These are phyloP conservation scores for Pelusios castaneus DNA, from an alignment of 2,113 vertebrate genomes.

Conservation along the genomic window DNA sequence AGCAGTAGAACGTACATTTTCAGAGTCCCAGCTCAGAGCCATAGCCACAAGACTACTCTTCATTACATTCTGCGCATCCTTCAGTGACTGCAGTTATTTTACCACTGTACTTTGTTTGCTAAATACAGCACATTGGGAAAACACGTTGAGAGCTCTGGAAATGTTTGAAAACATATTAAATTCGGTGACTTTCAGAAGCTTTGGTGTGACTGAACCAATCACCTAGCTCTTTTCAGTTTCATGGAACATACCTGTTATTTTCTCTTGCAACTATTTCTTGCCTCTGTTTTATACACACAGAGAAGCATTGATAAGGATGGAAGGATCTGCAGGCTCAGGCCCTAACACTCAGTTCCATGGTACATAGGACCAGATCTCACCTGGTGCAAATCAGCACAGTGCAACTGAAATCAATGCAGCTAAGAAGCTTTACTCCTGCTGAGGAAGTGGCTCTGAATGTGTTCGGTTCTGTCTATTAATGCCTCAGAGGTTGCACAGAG, in stretches of 20 bases:
- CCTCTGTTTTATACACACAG: not conserved
- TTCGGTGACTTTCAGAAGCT: not conserved
- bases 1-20: not conserved
- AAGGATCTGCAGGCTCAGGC: not conserved
- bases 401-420: constrained; percentile 18
- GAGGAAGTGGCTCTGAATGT: not conserved
- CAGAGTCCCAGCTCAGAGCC: not conserved
- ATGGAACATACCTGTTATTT: not conserved
- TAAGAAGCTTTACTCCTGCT: constrained; percentile 21
- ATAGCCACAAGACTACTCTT: not conserved
- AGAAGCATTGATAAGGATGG: not conserved
- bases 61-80: not conserved
- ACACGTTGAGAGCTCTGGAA: not conserved
- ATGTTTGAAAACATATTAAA: not conserved
- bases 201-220: not conserved
- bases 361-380: not conserved
- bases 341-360: too few species aligned
- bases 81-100: fast-evolving
- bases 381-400: constrained; percentile 9
- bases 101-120: fast-evolving
- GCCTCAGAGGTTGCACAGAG: not conserved
- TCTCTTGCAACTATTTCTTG: not conserved
- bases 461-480: not conserved
- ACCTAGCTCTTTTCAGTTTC: not conserved
- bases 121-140: not conserved